Percentiles rank a stretch among this genome's conserved stretches.
These are phyloP conservation scores for Candoia aspera DNA, from an alignment of 2,113 vertebrate species.

Conservation along the genomic window DNA sequence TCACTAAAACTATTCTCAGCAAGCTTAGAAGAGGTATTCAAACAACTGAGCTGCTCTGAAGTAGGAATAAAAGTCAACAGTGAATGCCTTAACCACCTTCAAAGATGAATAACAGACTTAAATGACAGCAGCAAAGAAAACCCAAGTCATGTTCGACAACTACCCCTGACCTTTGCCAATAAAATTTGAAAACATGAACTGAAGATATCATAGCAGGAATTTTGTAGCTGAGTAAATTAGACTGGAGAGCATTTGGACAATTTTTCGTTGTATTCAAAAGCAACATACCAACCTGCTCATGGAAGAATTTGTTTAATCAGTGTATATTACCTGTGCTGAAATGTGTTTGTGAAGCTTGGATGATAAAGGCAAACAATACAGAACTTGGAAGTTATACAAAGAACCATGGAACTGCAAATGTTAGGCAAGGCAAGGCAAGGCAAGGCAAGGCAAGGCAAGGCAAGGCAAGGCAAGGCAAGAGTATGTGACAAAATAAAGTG, in stretches of 20 bases:
- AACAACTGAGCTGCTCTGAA: background rate
- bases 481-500: too few species aligned
- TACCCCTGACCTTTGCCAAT: background rate
- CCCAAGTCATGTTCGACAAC: background rate
- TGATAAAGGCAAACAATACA: background rate
- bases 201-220: background rate
- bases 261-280: background rate
- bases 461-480: too few species aligned
- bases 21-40: background rate
- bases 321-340: background rate
- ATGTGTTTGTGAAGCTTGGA: background rate
- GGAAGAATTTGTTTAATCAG: background rate
- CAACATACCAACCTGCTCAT: background rate
- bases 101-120: background rate
- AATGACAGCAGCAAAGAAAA: background rate
- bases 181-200: background rate
- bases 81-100: background rate
- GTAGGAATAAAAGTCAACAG: background rate
- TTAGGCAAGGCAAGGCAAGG: too few species aligned
- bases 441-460: too few species aligned
- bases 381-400: too few species aligned
- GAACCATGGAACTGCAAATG: too few species aligned
- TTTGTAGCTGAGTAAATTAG: background rate
- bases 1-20: background rate
- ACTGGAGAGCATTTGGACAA: background rate